These are phyloP conservation scores for Elgonia sp. DNA, from an alignment of 2,888 invertebrate genomes.

Conservation along the genomic window DNA sequence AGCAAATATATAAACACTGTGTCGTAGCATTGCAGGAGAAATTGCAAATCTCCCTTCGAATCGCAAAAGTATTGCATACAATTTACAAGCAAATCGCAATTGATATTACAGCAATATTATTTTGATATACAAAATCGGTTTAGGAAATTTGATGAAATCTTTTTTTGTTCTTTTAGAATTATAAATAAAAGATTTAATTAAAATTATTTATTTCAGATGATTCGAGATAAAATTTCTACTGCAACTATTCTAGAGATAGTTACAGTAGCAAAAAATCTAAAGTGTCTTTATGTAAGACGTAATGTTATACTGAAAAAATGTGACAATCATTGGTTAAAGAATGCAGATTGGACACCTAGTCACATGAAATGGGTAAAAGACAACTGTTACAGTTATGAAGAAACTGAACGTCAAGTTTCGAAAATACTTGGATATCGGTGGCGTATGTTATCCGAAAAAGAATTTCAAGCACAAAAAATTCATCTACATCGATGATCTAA, in stretches of 20 bases:
- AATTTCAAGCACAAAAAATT: constrained; percentile 88
- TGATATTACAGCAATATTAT: too few species aligned
- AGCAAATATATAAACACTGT: too few species aligned
- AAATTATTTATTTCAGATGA: constrained; percentile 87
- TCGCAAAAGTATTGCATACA: too few species aligned
- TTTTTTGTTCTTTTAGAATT: too few species aligned
- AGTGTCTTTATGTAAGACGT: constrained; percentile 90
- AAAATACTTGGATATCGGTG: constrained; percentile 90
- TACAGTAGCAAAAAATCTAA: constrained; percentile 89
- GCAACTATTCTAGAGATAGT: constrained; percentile 92
- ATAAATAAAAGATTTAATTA: background rate
- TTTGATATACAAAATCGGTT: too few species aligned
- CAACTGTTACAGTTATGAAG: constrained; percentile 89
- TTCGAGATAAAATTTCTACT: constrained; percentile 93
- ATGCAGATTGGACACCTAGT: constrained; percentile 90
- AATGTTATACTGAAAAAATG: constrained; percentile 91
- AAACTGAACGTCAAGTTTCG: constrained; percentile 91
- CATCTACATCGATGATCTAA: constrained; percentile 85
- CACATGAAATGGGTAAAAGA: constrained; percentile 90
- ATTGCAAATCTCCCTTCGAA: too few species aligned
- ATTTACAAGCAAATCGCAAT: too few species aligned
- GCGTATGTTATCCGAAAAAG: constrained; percentile 90
- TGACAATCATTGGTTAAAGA: constrained; percentile 90
- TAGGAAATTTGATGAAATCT: too few species aligned
- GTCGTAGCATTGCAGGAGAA: too few species aligned